phyloP scores from a whole-genome alignment of 1,140 invertebrate genomes.

The Sitobion miscanthi region DNA sequence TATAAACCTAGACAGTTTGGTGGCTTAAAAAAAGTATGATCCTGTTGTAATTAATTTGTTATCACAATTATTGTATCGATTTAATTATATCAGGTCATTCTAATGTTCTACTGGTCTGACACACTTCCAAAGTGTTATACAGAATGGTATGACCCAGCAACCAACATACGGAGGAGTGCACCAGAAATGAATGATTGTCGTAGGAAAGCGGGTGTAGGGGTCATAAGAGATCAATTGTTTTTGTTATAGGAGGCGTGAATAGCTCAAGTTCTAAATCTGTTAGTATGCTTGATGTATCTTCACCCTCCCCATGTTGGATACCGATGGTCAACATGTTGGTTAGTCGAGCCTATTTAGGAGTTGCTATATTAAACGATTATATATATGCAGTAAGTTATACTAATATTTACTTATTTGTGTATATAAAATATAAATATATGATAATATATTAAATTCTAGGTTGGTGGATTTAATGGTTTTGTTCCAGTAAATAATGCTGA shows the following conservation, averaged over 20 bases:
- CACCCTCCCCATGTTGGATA: neutral
- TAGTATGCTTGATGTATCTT: neutral
- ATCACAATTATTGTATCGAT: neutral
- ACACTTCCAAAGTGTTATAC: constrained; percentile 93
- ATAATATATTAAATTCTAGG: neutral
- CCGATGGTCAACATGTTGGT: neutral
- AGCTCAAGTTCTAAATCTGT: neutral
- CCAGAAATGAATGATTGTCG: constrained; percentile 83
- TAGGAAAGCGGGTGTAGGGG: constrained; percentile 77
- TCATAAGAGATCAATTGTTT: constrained; percentile 82
- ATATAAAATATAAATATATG: constrained; percentile 67
- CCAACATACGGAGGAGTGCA: constrained; percentile 75
- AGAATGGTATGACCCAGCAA: constrained; percentile 87
- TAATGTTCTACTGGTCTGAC: constrained; percentile 93
- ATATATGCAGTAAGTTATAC: neutral
- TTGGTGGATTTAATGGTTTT: constrained; percentile 58
- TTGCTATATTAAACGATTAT: neutral
- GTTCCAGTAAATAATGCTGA: constrained; percentile 63
- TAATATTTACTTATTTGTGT: neutral
- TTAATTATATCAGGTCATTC: constrained; percentile 69
- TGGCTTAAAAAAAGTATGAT: constrained; percentile 33
- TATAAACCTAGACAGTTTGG: constrained; percentile 79
- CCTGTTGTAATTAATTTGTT: neutral
- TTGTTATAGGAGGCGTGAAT: neutral
- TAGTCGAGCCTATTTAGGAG: neutral